Base-by-base conservation (phyloP, 2,113 vertebrate genomes). In the Lota lota region DNA sequence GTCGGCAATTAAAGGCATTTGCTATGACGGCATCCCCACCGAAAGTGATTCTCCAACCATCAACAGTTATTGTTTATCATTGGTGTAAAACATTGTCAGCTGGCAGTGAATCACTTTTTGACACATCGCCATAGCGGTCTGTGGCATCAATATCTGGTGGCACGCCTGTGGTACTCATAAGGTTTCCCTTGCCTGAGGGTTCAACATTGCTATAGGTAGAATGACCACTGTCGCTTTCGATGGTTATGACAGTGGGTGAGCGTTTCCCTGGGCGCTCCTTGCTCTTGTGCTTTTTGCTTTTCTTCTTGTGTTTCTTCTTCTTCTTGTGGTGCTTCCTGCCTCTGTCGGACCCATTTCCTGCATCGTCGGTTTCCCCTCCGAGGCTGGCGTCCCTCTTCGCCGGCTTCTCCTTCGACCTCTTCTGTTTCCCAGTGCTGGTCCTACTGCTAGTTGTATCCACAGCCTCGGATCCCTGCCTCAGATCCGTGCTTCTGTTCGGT, bases 251-350 rank as follows among this genome's bases (percentile, higher is more conserved):
- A n/a, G 92, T 70, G 0, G 93, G 90, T 8, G 93, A 93, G 58
- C 0, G 50, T 22, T 0, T 81, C 67, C 66, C 81, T 73, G 64
- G 79, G 69, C 1, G 19, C 5, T 82, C 83, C 0, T 22, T 65
- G 57, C 70, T 88, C 19, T 84, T 92, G 75, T 92, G 90, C 62
- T 86, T 93, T 70, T 85, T 91, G 57, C 92, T 93, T 79, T 94
- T 98, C 75, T 90, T 97, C 87, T 94, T 96, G 77, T 95, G 94
- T 66, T 96, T 98, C 76, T 94, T 96, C 88, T 93, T 97, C 75
- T 94, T 97, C 85, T 95, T 96, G 70, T 94, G 94, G 67, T 92
- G 92, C 68, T 85, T 93, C 19, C 69, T 93, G 63, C 67, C 73
- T n/a, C 78, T 63, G 18, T 94, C 92, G 0, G 79, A 73, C 1